Evolutionary conservation across 1,140 invertebrate species (phyloP), one percentile per base, ranked within the genome.

Genomic region (Colletes gigas): DNA sequence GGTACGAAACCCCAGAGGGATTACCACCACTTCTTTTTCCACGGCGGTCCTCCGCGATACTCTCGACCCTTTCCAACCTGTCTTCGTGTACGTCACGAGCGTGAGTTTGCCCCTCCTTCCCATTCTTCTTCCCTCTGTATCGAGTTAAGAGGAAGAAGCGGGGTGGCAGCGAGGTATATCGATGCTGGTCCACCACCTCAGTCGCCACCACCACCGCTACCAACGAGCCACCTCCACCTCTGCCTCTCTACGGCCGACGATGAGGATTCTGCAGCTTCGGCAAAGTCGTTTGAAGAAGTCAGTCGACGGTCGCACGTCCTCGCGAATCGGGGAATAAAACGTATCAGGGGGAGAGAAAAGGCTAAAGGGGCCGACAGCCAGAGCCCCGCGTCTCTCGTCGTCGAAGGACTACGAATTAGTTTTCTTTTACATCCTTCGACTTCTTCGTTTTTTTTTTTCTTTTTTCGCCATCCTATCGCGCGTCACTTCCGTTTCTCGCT

Each of bases 241-340:
- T 78, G 69, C 70, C 54, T 75, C 77, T 79, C 85, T 84, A 81
- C 62, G 72, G 66, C 57, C 84, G 69, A 79, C 60, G 82, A 87
- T 83, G 86, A 86, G 82, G 89, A 92, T 92, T 92, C 89, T 91
- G 92, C 92, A 92, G 90, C 88, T 92, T 92, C 88, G 87, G 90
- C 92, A 92, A 91, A 92, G 91, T 92, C 90, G 88, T 90, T 88
- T 89, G 89, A 90, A 90, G 88, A 90, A 89, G 86, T 91, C 91
- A 93, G 92, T 93, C 89, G 89, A 87, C 82, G 85, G 87, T 88
- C 84, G 88, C 85, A 87, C 84, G 89, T 90, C 86, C 88, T 81
- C 83, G 88, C 83, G 85, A 86, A 72, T 87, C 83, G 83, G 69
- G 52, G 72, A 65, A 63, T 57, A 72, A 44, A 44, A 57, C 68